Conservation (phyloP, 2,888 invertebrate genomes). For the Brachyopa scutellaris region DNA sequence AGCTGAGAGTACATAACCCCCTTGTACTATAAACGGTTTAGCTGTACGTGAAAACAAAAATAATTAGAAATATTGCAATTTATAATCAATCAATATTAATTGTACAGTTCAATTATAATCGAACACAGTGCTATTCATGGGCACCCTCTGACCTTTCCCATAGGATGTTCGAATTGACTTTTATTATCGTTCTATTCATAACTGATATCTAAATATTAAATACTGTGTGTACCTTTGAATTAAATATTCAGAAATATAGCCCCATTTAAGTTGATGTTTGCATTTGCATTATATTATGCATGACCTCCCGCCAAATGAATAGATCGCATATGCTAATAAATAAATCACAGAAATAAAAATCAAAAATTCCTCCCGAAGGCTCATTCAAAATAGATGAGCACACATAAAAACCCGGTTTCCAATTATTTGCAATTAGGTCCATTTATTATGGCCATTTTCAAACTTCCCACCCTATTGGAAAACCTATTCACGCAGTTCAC, state of each 20-base stretch:
- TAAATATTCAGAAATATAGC: conserved; percentile 60
- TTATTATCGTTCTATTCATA: conserved; percentile 10
- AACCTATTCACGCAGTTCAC: conserved; percentile 6
- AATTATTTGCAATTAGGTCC: conserved; percentile 72
- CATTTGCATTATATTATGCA: conserved; percentile 62
- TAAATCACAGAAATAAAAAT: neutral
- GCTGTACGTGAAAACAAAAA: no score
- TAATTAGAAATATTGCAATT: no score
- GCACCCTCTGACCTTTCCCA: no score
- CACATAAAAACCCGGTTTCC: conserved; percentile 57
- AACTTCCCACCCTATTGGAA: neutral
- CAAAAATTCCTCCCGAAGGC: neutral
- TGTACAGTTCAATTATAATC: no score
- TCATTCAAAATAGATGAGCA: conserved; percentile 60
- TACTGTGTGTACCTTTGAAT: conserved; percentile 15
- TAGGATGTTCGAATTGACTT: conserved; percentile 8
- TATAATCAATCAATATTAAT: no score
- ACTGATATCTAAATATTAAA: conserved; percentile 25
- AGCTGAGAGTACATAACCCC: no score
- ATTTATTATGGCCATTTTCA: conserved; percentile 51
- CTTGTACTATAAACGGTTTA: no score
- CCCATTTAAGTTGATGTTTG: conserved; percentile 67
- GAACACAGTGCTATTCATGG: no score
- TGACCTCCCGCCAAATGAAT: conserved; percentile 37
- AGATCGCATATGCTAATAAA: conserved; percentile 8